Evolutionary conservation across 2,888 invertebrate species (phyloP).

Genomic region (Zhuqinia jingwanae): DNA sequence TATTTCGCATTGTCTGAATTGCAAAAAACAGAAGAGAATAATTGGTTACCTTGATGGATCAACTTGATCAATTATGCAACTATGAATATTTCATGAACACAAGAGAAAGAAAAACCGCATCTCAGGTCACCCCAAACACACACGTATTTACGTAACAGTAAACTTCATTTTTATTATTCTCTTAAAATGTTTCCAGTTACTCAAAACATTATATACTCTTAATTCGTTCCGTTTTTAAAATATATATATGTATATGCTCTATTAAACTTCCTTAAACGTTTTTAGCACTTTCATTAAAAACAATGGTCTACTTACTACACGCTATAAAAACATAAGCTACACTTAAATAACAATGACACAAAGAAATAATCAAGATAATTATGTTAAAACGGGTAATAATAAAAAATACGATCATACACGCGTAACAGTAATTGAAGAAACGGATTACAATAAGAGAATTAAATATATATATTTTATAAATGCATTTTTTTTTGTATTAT

Average conservation of each 20-base stretch:
- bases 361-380: not conserved
- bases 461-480: too few relatives aligned
- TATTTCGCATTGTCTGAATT: too few relatives aligned
- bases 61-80: too few relatives aligned
- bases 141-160: not conserved
- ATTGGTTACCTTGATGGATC: too few relatives aligned
- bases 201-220: constrained; percentile 24
- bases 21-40: too few relatives aligned
- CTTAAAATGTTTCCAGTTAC: constrained; percentile 18
- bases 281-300: constrained; percentile 18
- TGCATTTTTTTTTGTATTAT: too few relatives aligned
- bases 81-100: too few relatives aligned
- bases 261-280: not conserved
- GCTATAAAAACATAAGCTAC: not conserved
- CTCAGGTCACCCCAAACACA: not conserved
- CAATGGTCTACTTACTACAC: not conserved
- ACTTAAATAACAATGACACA: not conserved
- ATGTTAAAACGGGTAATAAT: not conserved
- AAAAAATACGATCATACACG: not conserved
- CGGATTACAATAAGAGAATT: too few relatives aligned
- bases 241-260: not conserved
- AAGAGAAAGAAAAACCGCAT: too few relatives aligned
- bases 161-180: not conserved
- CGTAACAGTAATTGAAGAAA: not conserved
- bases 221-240: constrained; percentile 43